Evolutionary conservation across 2,888 invertebrate genomes (phyloP), one percentile per base, ranked within the genome.

Genomic region (Lepidocyrtoides sp.): DNA sequence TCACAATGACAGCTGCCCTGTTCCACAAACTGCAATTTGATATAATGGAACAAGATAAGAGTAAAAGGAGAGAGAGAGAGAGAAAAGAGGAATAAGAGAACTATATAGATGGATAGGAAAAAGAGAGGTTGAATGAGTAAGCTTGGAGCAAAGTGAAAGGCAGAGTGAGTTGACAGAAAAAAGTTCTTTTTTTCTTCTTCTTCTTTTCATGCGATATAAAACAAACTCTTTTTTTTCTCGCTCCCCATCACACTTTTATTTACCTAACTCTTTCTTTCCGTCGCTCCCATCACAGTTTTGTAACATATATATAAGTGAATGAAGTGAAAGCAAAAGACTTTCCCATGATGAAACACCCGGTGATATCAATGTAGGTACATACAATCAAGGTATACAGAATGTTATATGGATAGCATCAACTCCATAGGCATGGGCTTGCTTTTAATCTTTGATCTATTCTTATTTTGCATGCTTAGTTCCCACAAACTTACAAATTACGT

Each of bases 1-100:
- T 88, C 87, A 88, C 44, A 44, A 44, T 88, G 87, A 88, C 87
- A 88, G 87, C 87, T 88, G 87, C 87, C 87, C 87, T 81, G 87
- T 69, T 88, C 81, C 87, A 77, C 66, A 88, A 88, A 88, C 87
- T 88, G 87, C 81, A 88, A 88, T 88, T 88, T 88, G 87, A 88
- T 88, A 88, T 88, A 88, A 88, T 88, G 69, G 87, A 88, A 88
- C 87, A 88, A 44, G 87, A 88, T 88, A 88, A 88, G 86, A 63
- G 77, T 54, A 60, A 63, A 72, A 69, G 29, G 82, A 41, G 75
- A 79, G 54, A 23, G 41, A 57, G 57, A 48, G 17, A 36, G 72
- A 69, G 36, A 85, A 75, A 72, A 69, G 60, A 72, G 72, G 26
- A 75, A 26, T 7, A 41, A 29, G 29, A 84, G 12, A 69, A 51